Conservation (phyloP, 1,140 invertebrate species). For the Coelopa frigida region DNA sequence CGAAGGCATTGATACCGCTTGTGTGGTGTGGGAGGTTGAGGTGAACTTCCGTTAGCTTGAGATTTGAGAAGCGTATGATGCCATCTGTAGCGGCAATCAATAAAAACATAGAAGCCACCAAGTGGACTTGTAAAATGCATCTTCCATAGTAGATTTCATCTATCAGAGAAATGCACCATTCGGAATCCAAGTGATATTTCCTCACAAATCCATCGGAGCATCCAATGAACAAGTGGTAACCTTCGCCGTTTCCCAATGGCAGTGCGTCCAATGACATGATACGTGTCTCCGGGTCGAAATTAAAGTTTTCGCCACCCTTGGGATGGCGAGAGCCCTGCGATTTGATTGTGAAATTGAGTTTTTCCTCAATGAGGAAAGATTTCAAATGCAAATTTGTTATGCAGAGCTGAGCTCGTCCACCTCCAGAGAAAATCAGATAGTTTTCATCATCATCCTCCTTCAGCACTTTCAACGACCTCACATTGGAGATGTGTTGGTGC, state of each 20-base stretch:
- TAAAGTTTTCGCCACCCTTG: neutral
- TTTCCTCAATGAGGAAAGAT: slow-evolving; percentile 15
- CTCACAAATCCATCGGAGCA: slow-evolving; percentile 33
- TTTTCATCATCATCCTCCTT: neutral
- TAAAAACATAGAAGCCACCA: slow-evolving; percentile 12
- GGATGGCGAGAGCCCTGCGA: neutral
- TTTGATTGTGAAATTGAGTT: slow-evolving; percentile 20
- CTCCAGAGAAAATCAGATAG: slow-evolving; percentile 33
- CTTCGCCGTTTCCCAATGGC: slow-evolving; percentile 4
- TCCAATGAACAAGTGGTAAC: slow-evolving; percentile 20
- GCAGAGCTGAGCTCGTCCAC: slow-evolving; percentile 36
- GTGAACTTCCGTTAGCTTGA: slow-evolving; percentile 5
- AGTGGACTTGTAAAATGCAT: slow-evolving; percentile 26
- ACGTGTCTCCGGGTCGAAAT: slow-evolving; percentile 25
- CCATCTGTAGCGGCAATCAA: slow-evolving; percentile 31
- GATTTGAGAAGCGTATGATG: slow-evolving; percentile 23
- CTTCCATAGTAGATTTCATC: slow-evolving; percentile 16
- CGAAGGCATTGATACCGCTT: slow-evolving; percentile 31
- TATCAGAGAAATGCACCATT: neutral
- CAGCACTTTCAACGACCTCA: slow-evolving; percentile 18
- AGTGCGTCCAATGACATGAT: slow-evolving; percentile 28
- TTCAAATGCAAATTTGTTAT: slow-evolving; percentile 22
- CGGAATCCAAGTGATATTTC: slow-evolving; percentile 2
- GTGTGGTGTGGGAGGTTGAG: slow-evolving; percentile 24
- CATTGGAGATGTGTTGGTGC: slow-evolving; percentile 34